phyloP scores from a whole-genome alignment of 2,797 vertebrate genomes.

The Todus mexicanus region DNA sequence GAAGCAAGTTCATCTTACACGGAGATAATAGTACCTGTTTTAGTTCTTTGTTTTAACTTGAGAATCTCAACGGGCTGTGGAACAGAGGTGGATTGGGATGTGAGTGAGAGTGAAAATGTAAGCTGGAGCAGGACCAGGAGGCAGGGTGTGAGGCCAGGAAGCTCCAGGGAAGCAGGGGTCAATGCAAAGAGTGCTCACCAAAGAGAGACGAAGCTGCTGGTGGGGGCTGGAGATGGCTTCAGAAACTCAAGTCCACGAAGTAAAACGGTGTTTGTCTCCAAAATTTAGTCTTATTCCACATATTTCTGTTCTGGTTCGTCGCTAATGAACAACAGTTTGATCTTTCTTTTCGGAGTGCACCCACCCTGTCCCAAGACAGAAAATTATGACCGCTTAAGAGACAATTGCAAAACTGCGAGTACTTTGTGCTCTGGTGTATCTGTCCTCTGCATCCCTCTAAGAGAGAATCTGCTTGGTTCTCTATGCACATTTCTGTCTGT shows the following conservation, averaged over 20 bases:
- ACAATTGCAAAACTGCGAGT: background rate
- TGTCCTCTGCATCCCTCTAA: background rate
- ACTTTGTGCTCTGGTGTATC: background rate
- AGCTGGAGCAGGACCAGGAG: background rate
- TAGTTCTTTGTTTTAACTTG: background rate
- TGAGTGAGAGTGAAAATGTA: background rate
- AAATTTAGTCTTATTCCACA: background rate
- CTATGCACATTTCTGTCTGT: background rate
- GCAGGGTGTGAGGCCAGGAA: background rate
- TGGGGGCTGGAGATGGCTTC: background rate
- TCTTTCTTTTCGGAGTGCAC: background rate
- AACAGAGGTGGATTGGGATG: background rate
- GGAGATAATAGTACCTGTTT: background rate
- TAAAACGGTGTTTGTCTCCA: background rate
- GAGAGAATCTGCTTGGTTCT: background rate
- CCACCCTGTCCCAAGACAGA: rapidly evolving
- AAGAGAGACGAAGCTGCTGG: background rate
- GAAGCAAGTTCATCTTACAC: background rate
- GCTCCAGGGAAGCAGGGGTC: background rate
- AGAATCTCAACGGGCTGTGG: background rate
- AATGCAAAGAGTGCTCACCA: background rate
- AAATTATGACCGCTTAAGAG: rapidly evolving
- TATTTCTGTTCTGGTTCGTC: background rate
- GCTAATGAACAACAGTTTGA: background rate
- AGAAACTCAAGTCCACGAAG: background rate